Percentiles rank a stretch among this genome's conserved stretches.
phyloP scores from a whole-genome alignment of 53 echinoderm and acorn worm species.

The Pentamera pediparva region DNA sequence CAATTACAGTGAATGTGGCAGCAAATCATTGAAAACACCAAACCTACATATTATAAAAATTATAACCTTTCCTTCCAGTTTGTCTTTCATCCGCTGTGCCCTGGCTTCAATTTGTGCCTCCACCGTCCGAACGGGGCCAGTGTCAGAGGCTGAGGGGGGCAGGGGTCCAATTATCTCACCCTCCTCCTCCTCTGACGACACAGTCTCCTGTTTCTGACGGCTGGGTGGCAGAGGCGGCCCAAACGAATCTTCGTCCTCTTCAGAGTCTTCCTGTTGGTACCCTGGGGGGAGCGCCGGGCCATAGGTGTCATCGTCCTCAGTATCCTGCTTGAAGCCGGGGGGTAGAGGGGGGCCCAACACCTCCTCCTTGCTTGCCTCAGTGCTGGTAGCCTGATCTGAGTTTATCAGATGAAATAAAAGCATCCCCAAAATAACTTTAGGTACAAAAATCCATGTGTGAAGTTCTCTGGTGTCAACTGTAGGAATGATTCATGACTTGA shows the following conservation, averaged over 20 bases:
- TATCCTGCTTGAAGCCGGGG: constrained; percentile 19
- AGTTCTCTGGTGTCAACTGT: too few relatives aligned
- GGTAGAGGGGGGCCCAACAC: constrained; percentile 40
- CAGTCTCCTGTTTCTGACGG: constrained; percentile 19
- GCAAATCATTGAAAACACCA: too few relatives aligned
- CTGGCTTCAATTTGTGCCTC: constrained; percentile 77
- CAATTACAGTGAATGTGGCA: too few relatives aligned
- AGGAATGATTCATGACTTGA: too few relatives aligned
- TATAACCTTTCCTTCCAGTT: constrained; percentile 59
- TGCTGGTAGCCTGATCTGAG: too few relatives aligned
- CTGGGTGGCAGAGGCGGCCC: constrained; percentile 69
- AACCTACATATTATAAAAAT: background rate
- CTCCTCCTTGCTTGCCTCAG: background rate
- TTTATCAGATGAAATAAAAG: too few relatives aligned
- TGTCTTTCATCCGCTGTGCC: constrained; percentile 73
- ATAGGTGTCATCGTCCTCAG: constrained; percentile 33
- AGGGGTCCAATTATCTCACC: constrained; percentile 76
- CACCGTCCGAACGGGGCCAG: constrained; percentile 13
- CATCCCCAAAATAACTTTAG: too few relatives aligned
- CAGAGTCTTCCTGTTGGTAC: background rate
- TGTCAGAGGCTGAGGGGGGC: constrained; percentile 43
- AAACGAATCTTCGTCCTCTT: constrained; percentile 52
- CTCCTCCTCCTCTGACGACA: constrained; percentile 56
- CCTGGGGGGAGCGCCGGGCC: constrained; percentile 55
- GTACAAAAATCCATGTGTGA: too few relatives aligned